Base-by-base conservation (phyloP, 1,140 invertebrate genomes). In the Papilio helenus region DNA sequence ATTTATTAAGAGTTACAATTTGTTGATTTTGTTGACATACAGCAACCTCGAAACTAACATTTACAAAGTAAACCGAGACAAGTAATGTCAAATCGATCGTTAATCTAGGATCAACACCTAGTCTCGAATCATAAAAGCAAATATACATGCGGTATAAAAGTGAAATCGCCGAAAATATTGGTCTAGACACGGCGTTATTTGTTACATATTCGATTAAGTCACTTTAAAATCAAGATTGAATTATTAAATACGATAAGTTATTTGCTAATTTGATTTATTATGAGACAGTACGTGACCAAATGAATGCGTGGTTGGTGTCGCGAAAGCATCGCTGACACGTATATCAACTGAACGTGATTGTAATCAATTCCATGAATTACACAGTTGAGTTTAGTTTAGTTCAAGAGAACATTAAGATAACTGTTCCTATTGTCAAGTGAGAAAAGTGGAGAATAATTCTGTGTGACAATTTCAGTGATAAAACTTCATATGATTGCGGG, bases 281-380 rank as follows among this genome's bases (percentile, higher is more conserved):
- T 26, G 20, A 61, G 46, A 80, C 79, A 78, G 68, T 85, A 83
- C 82, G 79, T 85, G 80, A 81, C 79, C 68, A 81, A 81, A 78
- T 39, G 51, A 39, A 61, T 29, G 23, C 55, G 77, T 44, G 73
- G 18, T 26, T 42, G 73, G 51, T 82, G 78, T 72, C 20, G 65
- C 34, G 26, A 72, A 74, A 81, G 29, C 26, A 76, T 55, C 58
- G 18, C 16, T 83, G 81, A 79, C 82, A 83, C 82, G 84, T 85
- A 82, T 51, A 46, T 55, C 44, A 74, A 81, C 79, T 79, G 81
- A 80, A 84, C 83, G 83, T 84, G 84, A 80, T 51, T 55, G 79
- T 12, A 44, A 55, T 23, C 23, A 79, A 76, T 55, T 79, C 42
- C 3, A 76, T 29, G n/a, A 76, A 83, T 65, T 76, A 20, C 20